A percentile compares a stretch with the other conserved stretches of the same genome.
Evolutionary conservation across 1,140 invertebrate species (phyloP).

Genomic region (Lordiphosa mommai): DNA sequence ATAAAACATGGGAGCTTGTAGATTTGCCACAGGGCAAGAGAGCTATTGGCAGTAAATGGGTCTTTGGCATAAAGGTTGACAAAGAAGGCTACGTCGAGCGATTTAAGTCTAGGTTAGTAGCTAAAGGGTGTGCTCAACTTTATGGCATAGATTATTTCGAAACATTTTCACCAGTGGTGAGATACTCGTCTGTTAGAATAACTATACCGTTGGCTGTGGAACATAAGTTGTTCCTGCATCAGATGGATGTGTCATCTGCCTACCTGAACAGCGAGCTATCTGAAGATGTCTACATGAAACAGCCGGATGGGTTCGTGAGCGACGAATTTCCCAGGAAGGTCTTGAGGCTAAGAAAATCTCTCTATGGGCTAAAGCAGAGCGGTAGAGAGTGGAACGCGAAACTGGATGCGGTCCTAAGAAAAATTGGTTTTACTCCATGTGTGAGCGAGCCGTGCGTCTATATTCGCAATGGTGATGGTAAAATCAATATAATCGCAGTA

Average conservation of each 20-base stretch:
- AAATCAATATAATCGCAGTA: no score
- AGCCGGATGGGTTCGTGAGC: constrained; percentile 3
- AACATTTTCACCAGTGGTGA: constrained; percentile 75
- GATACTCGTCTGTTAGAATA: constrained; percentile 74
- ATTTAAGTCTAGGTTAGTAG: no score
- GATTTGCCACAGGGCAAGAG: background rate
- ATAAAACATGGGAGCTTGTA: background rate
- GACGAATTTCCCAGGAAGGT: no score
- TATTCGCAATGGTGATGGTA: no score
- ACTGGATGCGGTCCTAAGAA: background rate
- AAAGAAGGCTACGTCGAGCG: constrained; percentile 11
- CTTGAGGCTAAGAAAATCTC: constrained; percentile 1
- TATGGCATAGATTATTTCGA: no score
- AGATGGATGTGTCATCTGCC: no score
- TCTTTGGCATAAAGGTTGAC: constrained; percentile 29
- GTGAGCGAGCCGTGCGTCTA: no score
- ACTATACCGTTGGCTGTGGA: constrained; percentile 73
- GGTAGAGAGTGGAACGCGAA: background rate
- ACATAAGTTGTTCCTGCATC: no score
- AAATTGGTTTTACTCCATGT: background rate
- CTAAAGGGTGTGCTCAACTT: no score
- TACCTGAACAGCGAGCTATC: no score
- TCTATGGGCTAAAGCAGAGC: constrained; percentile 9
- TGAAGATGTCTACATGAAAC: constrained; percentile 38
- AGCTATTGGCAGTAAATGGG: constrained; percentile 13